phyloP scores from a whole-genome alignment of 1,140 invertebrate species.

The Oreohelix idahoensis region DNA sequence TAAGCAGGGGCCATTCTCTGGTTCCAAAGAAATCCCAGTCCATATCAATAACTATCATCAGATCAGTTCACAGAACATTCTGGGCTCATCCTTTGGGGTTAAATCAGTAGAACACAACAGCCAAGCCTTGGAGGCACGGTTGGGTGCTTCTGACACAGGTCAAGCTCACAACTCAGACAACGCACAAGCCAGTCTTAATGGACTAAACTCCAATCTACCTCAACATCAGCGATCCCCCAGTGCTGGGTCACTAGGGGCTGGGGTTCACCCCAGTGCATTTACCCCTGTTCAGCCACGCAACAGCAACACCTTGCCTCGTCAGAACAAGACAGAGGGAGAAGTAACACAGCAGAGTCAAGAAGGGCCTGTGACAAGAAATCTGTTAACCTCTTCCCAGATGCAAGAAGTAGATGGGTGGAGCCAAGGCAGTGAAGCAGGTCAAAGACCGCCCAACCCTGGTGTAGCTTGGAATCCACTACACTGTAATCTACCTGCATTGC shows the following conservation, averaged over 20 bases:
- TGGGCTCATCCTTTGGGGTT: slow-evolving; percentile 35
- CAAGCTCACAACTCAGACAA: neutral
- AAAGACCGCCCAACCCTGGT: slow-evolving; percentile 37
- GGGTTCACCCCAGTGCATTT: slow-evolving; percentile 64
- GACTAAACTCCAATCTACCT: slow-evolving; percentile 51
- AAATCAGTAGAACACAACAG: slow-evolving; percentile 29
- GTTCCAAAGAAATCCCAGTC: slow-evolving; percentile 35
- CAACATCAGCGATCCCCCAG: slow-evolving; percentile 62
- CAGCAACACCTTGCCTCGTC: slow-evolving; percentile 62
- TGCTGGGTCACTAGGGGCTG: slow-evolving; percentile 58
- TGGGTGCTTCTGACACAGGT: neutral
- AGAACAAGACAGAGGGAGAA: slow-evolving; percentile 39
- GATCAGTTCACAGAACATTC: slow-evolving; percentile 23
- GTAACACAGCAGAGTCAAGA: neutral
- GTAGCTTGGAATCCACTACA: slow-evolving; percentile 35
- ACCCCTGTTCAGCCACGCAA: slow-evolving; percentile 61
- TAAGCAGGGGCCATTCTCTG: slow-evolving; percentile 23
- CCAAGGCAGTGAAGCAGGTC: slow-evolving; percentile 51
- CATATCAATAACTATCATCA: slow-evolving; percentile 25
- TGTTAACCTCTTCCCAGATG: slow-evolving; percentile 51
- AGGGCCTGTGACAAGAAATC: slow-evolving; percentile 4
- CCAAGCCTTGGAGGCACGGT: neutral
- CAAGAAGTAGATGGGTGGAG: slow-evolving; percentile 54
- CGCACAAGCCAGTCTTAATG: slow-evolving; percentile 10
- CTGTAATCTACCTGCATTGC: slow-evolving; percentile 24